Percentiles rank a stretch among this genome's conserved stretches.
These are phyloP conservation scores for Nephotettix cincticeps DNA, from an alignment of 1,140 invertebrate species.

Conservation along the genomic window DNA sequence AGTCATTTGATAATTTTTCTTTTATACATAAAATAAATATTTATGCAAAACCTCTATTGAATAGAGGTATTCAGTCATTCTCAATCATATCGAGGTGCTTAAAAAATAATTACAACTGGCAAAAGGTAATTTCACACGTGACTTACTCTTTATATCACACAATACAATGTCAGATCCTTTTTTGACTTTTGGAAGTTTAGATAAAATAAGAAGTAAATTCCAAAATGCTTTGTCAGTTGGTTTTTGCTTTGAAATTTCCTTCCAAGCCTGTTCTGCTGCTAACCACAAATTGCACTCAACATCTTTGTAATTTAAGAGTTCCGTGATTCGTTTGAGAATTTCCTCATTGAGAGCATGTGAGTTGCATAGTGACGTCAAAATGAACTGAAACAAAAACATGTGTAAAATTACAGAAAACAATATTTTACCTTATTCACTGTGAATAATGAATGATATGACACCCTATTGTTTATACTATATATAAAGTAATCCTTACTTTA, in stretches of 20 bases:
- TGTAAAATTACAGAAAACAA: neutral
- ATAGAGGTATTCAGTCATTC: no score
- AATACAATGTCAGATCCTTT: neutral
- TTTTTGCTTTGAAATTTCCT: neutral
- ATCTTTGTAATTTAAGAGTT: neutral
- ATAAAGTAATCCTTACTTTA: no score
- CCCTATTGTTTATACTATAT: no score
- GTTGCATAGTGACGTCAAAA: neutral
- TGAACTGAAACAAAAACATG: conserved; percentile 12
- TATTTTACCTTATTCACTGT: no score
- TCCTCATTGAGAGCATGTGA: neutral
- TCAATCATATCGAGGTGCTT: no score
- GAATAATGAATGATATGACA: no score
- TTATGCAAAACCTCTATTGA: no score
- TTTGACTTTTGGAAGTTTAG: conserved; percentile 4
- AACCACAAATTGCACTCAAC: neutral
- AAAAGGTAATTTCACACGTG: no score
- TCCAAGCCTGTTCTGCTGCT: neutral
- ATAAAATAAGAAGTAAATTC: neutral
- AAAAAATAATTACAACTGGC: no score
- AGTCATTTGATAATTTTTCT: no score
- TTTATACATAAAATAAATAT: no score
- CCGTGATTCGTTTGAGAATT: neutral
- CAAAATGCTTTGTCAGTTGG: neutral
- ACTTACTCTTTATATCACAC: conserved; percentile 11